Evolutionary conservation across 1,140 invertebrate genomes (phyloP).

Genomic region (Trypoxylus dichotomus): DNA sequence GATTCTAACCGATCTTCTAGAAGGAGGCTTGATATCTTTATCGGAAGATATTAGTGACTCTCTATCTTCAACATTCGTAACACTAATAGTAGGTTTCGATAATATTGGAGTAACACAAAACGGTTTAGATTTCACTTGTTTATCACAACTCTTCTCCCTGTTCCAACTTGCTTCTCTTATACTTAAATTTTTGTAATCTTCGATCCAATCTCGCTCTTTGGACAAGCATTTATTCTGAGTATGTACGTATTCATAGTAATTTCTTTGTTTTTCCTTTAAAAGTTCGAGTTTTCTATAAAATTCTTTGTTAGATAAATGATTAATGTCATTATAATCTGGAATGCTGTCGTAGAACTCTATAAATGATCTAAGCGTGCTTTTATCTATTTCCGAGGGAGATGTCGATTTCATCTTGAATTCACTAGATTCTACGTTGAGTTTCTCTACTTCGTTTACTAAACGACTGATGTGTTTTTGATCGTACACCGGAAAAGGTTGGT

Average conservation of each 20-base stretch:
- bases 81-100: slow-evolving; percentile 34
- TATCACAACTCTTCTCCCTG: slow-evolving; percentile 27
- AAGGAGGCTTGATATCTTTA: slow-evolving; percentile 48
- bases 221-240: slow-evolving; percentile 55
- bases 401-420: slow-evolving; percentile 40
- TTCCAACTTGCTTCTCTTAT: slow-evolving; percentile 31
- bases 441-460: slow-evolving; percentile 48
- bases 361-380: slow-evolving; percentile 57
- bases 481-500: slow-evolving; percentile 65
- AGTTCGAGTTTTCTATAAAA: slow-evolving; percentile 66
- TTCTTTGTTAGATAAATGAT: slow-evolving; percentile 68
- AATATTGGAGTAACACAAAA: slow-evolving; percentile 42
- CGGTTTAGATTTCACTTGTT: slow-evolving; percentile 30
- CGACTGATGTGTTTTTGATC: slow-evolving; percentile 58
- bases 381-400: slow-evolving; percentile 34
- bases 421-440: slow-evolving; percentile 39
- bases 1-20: slow-evolving; percentile 51
- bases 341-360: slow-evolving; percentile 69
- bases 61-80: slow-evolving; percentile 38
- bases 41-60: slow-evolving; percentile 44
- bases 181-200: slow-evolving; percentile 48
- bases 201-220: slow-evolving; percentile 45
- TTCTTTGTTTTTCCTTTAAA: slow-evolving; percentile 65
- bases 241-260: slow-evolving; percentile 59
- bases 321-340: slow-evolving; percentile 69